Conservation (phyloP, 1,140 invertebrate genomes). For the Zaprionus lachaisei region DNA sequence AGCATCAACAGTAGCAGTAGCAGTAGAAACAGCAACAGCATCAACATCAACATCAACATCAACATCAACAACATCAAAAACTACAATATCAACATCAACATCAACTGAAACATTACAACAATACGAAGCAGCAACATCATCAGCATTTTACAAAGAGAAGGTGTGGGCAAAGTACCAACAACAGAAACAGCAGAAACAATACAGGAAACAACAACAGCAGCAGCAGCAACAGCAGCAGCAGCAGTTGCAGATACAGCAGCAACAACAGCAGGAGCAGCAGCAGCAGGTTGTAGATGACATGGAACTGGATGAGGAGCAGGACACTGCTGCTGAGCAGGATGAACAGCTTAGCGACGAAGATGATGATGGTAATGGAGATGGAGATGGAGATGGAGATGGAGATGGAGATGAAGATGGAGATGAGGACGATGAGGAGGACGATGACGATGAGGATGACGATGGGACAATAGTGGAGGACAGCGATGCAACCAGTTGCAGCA, state of each 20-base stretch:
- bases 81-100: constrained; percentile 15
- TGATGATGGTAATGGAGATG: constrained; percentile 1
- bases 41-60: constrained; percentile 34
- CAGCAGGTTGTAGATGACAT: constrained; percentile 27
- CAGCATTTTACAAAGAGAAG: constrained; percentile 1
- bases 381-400: constrained; percentile 43
- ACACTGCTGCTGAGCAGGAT: not conserved
- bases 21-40: constrained; percentile 26
- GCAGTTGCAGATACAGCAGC: not conserved
- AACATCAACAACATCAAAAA: constrained; percentile 29
- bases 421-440: not conserved
- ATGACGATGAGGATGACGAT: constrained; percentile 56
- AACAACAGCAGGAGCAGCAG: constrained; percentile 9
- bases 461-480: constrained; percentile 70
- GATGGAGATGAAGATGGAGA: constrained; percentile 36
- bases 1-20: constrained; percentile 44
- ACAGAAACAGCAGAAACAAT: constrained; percentile 4
- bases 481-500: constrained; percentile 74
- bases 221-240: constrained; percentile 1
- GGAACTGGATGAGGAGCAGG: constrained; percentile 39
- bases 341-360: constrained; percentile 6
- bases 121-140: constrained; percentile 19
- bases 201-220: constrained; percentile 10
- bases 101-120: constrained; percentile 16
- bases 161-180: constrained; percentile 12